Evolutionary conservation across 2,888 invertebrate species (phyloP).

Genomic region (Caenorhabditis plicata): DNA sequence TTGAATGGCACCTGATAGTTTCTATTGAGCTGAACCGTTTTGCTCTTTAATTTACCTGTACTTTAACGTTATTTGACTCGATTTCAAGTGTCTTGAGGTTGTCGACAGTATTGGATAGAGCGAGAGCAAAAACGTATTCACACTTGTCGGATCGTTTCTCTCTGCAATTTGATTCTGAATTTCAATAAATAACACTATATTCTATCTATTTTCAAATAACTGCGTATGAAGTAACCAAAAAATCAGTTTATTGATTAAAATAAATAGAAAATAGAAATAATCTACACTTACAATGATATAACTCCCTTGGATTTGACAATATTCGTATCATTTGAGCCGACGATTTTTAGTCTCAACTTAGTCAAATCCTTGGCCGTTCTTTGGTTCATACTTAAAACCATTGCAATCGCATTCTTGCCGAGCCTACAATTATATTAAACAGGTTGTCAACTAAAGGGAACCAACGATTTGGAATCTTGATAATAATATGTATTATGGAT

Average conservation of each 20-base stretch:
- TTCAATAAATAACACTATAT: neutral
- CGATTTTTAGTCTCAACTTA: neutral
- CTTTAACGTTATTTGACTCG: constrained; percentile 10
- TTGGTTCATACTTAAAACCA: constrained; percentile 11
- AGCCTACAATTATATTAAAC: constrained; percentile 1
- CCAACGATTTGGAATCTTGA: constrained; percentile 13
- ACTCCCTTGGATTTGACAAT: neutral
- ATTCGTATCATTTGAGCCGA: constrained; percentile 2
- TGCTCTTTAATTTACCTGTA: constrained; percentile 2
- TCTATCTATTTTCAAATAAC: too few relatives aligned
- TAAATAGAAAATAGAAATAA: too few relatives aligned
- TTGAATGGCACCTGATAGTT: neutral
- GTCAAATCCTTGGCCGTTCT: constrained; percentile 1
- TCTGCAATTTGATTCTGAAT: constrained; percentile 2
- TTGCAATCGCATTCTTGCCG: constrained; percentile 10
- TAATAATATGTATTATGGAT: constrained; percentile 15
- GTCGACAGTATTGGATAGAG: constrained; percentile 12
- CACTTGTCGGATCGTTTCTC: constrained; percentile 18
- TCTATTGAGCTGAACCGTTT: neutral
- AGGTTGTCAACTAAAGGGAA: neutral
- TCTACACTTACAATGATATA: constrained; percentile 6
- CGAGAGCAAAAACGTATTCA: constrained; percentile 13
- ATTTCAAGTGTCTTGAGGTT: constrained; percentile 16
- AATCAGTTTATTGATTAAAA: too few relatives aligned
- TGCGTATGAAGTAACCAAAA: too few relatives aligned